Conservation (phyloP, 2,113 vertebrate species). For the Nibea coibor region DNA sequence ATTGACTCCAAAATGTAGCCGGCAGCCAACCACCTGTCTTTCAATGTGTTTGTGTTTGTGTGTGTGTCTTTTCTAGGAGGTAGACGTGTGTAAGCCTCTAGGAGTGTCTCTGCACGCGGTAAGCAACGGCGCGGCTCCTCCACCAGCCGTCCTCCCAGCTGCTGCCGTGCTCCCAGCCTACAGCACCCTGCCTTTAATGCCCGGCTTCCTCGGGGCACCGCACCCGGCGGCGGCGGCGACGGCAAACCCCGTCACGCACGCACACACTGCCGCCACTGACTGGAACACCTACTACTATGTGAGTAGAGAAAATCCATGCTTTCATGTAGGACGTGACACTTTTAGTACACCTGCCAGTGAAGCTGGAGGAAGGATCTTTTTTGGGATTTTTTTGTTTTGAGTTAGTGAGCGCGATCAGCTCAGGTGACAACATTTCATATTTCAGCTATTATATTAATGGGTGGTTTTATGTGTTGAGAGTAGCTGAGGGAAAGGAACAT, state of each 20-base stretch:
- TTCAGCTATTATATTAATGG: slow-evolving; percentile 17
- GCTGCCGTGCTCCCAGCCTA: slow-evolving; percentile 80
- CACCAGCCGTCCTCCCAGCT: slow-evolving; percentile 75
- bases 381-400: neutral
- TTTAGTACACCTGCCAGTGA: neutral
- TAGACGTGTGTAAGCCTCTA: slow-evolving; percentile 79
- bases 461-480: slow-evolving; percentile 17
- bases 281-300: slow-evolving; percentile 88
- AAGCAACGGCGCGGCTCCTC: slow-evolving; percentile 77
- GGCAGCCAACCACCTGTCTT: neutral
- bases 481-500: slow-evolving; percentile 2
- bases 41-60: neutral
- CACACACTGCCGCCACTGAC: slow-evolving; percentile 75
- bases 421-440: slow-evolving; percentile 49
- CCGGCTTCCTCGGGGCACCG: slow-evolving; percentile 80
- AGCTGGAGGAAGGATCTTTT: neutral
- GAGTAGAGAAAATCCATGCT: slow-evolving; percentile 56
- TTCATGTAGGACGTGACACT: neutral
- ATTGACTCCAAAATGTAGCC: neutral
- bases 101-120: slow-evolving; percentile 80
- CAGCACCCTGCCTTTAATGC: slow-evolving; percentile 83
- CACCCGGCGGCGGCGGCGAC: slow-evolving; percentile 71
- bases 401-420: neutral
- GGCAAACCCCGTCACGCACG: slow-evolving; percentile 67
- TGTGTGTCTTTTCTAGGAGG: slow-evolving; percentile 69